These are phyloP conservation scores for Nephrotoma appendiculata DNA, from an alignment of 2,888 invertebrate genomes.

Conservation along the genomic window DNA sequence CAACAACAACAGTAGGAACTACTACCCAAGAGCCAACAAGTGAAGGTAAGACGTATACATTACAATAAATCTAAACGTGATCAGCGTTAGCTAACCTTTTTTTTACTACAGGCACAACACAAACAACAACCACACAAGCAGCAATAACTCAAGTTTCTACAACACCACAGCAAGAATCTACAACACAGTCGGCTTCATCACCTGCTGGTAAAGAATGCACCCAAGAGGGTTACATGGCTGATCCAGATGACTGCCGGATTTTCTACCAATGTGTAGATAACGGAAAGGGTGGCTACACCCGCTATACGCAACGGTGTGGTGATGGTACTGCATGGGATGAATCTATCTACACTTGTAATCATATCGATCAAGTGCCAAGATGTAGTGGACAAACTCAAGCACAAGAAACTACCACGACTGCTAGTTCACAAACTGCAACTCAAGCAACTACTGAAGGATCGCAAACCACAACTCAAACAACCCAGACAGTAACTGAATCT, in stretches of 20 bases:
- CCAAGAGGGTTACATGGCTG: constrained; percentile 31
- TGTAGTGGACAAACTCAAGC: constrained; percentile 25
- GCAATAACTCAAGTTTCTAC: constrained; percentile 17
- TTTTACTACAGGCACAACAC: constrained; percentile 11
- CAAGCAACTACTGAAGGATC: constrained; percentile 3
- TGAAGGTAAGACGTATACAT: constrained; percentile 11
- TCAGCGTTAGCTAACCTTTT: constrained; percentile 8
- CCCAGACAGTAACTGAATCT: constrained; percentile 8
- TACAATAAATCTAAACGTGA: constrained; percentile 16
- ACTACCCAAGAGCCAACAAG: constrained; percentile 16
- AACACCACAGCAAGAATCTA: constrained; percentile 17
- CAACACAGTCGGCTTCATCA: not conserved
- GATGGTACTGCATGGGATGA: constrained; percentile 44
- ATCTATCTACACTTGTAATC: constrained; percentile 36
- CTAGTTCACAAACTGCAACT: not conserved
- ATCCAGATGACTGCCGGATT: constrained; percentile 37
- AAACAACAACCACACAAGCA: constrained; percentile 8
- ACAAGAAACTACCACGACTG: constrained; percentile 4
- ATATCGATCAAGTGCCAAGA: constrained; percentile 23
- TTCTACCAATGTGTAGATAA: constrained; percentile 41
- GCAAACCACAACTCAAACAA: constrained; percentile 7
- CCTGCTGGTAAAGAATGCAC: constrained; percentile 18
- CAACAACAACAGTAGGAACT: constrained; percentile 16
- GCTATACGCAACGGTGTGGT: constrained; percentile 38
- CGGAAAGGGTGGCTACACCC: constrained; percentile 30